Conservation (phyloP, 2,797 vertebrate species). For the Leucoraja ocellata region DNA sequence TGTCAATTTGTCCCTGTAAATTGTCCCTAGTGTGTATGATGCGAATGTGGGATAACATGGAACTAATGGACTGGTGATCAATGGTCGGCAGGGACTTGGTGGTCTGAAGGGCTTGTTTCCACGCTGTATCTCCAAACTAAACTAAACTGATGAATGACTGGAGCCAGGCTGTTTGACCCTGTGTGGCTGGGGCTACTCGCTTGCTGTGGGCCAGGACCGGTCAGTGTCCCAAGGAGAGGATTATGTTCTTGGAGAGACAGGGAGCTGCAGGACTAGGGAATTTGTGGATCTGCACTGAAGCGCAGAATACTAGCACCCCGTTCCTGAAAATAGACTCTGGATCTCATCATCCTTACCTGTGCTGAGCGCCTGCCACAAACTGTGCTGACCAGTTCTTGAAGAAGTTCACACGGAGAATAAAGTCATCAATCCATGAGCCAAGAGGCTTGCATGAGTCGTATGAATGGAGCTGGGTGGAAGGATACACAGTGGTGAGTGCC, state of each 20-base stretch:
- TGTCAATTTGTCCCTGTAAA: no score
- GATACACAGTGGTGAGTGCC: constrained; percentile 28
- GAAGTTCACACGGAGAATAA: constrained; percentile 52
- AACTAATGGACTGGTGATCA: no score
- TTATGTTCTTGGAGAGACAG: not conserved
- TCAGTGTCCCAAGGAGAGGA: not conserved
- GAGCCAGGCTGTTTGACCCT: no score
- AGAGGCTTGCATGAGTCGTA: constrained; percentile 51
- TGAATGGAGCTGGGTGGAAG: constrained; percentile 47
- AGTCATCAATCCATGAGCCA: constrained; percentile 53
- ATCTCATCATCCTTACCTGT: constrained; percentile 44
- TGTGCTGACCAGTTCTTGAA: constrained; percentile 54
- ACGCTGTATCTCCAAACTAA: no score
- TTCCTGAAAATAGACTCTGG: not conserved
- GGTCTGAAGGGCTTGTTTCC: no score
- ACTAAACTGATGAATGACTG: no score
- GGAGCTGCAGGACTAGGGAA: not conserved
- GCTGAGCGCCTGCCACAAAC: constrained; percentile 43
- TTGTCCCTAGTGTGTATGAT: no score
- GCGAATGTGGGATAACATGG: no score
- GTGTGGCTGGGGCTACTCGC: no score
- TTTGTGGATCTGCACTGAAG: not conserved
- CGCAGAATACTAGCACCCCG: no score
- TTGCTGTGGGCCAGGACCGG: no score
- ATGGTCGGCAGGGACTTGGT: no score